Evolutionary conservation across 2,888 invertebrate genomes (phyloP).

Genomic region (Lamellibrachia columna): DNA sequence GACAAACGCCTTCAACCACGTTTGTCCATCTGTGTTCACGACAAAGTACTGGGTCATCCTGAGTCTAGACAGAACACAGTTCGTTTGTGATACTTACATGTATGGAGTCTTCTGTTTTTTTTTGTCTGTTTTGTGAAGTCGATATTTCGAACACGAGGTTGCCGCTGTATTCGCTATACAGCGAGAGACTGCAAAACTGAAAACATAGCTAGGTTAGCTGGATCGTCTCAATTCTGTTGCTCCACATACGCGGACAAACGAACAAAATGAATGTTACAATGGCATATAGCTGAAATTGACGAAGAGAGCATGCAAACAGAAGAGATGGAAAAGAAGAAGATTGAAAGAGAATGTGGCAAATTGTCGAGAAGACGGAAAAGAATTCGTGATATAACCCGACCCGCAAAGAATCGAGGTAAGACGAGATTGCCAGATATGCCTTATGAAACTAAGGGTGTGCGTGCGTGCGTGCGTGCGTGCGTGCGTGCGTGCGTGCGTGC

Average conservation of each 20-base stretch:
- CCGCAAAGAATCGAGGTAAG: no score
- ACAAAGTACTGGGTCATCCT: neutral
- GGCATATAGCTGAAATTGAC: no score
- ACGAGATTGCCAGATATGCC: no score
- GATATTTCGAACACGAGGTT: slow-evolving; percentile 35
- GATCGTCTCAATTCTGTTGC: neutral
- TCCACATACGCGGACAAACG: neutral
- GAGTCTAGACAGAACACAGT: neutral
- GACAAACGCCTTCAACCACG: no score
- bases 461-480: no score
- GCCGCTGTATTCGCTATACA: slow-evolving; percentile 30
- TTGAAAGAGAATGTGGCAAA: no score
- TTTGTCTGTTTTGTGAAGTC: slow-evolving; percentile 21
- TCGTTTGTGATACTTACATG: neutral
- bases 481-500: no score
- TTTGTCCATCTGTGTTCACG: neutral
- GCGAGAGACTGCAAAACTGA: slow-evolving; percentile 35
- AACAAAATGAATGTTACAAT: neutral
- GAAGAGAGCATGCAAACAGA: no score
- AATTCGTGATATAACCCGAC: no score
- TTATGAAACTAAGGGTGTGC: no score
- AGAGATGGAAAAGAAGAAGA: no score
- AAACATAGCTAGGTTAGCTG: neutral
- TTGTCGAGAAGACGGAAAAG: no score
- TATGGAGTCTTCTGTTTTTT: neutral